phyloP scores from a whole-genome alignment of 53 echinoderm and acorn worm genomes.

The Glandiceps talaboti region DNA sequence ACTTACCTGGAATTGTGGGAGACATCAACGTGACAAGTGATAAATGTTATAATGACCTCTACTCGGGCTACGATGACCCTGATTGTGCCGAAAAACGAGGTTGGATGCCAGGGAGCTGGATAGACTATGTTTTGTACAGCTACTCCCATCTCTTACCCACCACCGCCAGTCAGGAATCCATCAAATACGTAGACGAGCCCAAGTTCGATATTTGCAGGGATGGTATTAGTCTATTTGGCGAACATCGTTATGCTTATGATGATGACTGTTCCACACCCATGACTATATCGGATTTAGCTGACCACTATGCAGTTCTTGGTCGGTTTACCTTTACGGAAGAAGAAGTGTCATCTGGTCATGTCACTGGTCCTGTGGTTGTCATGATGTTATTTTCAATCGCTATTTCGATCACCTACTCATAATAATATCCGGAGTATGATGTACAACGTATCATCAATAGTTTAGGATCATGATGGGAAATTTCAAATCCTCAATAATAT shows the following conservation, averaged over 20 bases:
- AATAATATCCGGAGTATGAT: too few relatives aligned
- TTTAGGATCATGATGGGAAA: too few relatives aligned
- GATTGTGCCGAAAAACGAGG: too few relatives aligned
- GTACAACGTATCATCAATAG: too few relatives aligned
- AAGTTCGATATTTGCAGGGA: slow-evolving; percentile 41
- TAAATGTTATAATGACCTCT: slow-evolving; percentile 42
- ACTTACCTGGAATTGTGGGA: slow-evolving; percentile 34
- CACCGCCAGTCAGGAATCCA: slow-evolving; percentile 29
- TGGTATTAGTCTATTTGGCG: slow-evolving; percentile 10
- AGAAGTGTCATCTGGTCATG: too few relatives aligned
- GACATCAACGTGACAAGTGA: slow-evolving; percentile 44
- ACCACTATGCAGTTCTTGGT: slow-evolving; percentile 75
- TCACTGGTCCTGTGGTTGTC: too few relatives aligned
- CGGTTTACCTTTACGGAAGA: slow-evolving; percentile 16
- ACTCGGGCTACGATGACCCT: slow-evolving; percentile 13
- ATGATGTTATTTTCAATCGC: too few relatives aligned
- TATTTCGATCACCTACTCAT: too few relatives aligned
- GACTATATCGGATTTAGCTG: slow-evolving; percentile 52
- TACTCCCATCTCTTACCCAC: slow-evolving; percentile 44
- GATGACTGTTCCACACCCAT: slow-evolving; percentile 17
- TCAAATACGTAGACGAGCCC: slow-evolving; percentile 21
- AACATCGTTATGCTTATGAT: slow-evolving; percentile 33
- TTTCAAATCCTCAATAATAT: too few relatives aligned
- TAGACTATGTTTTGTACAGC: slow-evolving; percentile 73
- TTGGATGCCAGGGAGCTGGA: slow-evolving; percentile 21